Conservation (phyloP, 2,797 vertebrate species). For the Brachyalestes nurse region DNA sequence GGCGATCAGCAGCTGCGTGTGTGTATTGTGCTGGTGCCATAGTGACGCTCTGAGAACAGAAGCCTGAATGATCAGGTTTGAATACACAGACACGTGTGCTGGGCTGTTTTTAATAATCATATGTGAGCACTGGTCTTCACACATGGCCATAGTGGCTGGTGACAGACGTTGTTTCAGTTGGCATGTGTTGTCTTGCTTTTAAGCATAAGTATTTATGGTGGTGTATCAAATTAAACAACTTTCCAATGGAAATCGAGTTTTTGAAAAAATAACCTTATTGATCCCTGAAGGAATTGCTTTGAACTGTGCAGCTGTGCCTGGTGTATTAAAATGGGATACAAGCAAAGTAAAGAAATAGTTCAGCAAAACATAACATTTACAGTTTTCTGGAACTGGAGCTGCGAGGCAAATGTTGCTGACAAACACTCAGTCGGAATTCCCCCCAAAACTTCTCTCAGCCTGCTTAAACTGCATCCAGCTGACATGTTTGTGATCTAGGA, state of each 20-base stretch:
- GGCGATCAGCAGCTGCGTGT: background rate
- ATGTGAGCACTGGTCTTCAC: background rate
- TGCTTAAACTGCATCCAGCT: too few relatives aligned
- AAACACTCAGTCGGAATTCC: too few relatives aligned
- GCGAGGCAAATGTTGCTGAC: too few relatives aligned
- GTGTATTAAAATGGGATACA: background rate
- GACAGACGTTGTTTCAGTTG: background rate
- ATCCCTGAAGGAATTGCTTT: too few relatives aligned
- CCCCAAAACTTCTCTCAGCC: too few relatives aligned
- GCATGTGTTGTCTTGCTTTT: background rate
- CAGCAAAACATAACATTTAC: too few relatives aligned
- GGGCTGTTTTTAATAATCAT: constrained; percentile 6
- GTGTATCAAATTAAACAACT: background rate
- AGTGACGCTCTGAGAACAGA: constrained; percentile 35
- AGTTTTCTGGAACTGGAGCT: too few relatives aligned
- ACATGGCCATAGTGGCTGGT: too few relatives aligned
- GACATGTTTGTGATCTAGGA: too few relatives aligned
- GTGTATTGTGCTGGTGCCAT: constrained; percentile 38
- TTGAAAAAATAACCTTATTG: too few relatives aligned
- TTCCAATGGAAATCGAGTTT: background rate
- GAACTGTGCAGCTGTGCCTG: background rate
- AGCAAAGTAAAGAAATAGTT: background rate
- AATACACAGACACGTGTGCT: constrained; percentile 19
- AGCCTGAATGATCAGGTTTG: constrained; percentile 31
- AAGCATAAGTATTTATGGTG: background rate